These are phyloP conservation scores for Liolophura sinensis DNA, from an alignment of 1,140 invertebrate species.

Conservation along the genomic window DNA sequence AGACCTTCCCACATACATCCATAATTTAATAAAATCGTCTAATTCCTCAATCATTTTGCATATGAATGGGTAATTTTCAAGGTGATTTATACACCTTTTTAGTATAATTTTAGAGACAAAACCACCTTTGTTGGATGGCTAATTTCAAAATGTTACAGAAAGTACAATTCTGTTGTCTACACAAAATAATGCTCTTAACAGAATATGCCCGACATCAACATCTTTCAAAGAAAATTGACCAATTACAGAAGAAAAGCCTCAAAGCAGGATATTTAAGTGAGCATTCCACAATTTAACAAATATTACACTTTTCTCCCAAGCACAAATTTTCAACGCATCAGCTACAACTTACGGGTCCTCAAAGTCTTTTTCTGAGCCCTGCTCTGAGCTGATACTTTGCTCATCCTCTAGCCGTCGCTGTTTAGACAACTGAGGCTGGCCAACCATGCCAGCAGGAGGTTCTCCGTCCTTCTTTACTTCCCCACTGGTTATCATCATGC, in stretches of 20 bases:
- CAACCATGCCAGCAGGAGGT: slow-evolving; percentile 27
- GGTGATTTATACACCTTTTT: too few species aligned
- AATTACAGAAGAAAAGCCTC: background rate
- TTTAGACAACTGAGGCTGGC: slow-evolving; percentile 42
- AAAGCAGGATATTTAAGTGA: background rate
- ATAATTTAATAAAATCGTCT: too few species aligned
- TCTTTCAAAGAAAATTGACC: background rate
- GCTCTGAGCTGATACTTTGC: slow-evolving; percentile 46
- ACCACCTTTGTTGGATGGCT: too few species aligned
- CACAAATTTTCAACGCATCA: slow-evolving; percentile 7
- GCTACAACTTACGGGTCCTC: slow-evolving; percentile 43
- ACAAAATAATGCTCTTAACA: background rate
- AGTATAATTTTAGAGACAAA: too few species aligned
- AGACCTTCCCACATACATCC: too few species aligned
- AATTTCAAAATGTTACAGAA: too few species aligned
- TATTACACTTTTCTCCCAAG: background rate
- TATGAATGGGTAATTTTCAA: too few species aligned
- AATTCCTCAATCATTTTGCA: too few species aligned
- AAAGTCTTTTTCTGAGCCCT: slow-evolving; percentile 50
- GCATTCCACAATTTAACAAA: background rate
- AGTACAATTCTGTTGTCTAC: background rate
- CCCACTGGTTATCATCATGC: background rate
- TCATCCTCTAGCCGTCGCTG: slow-evolving; percentile 35
- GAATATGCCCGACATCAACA: background rate
- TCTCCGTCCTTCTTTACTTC: slow-evolving; percentile 19